Evolutionary conservation across 1,140 invertebrate species (phyloP).

Genomic region (Aphelenchoides fujianensis): DNA sequence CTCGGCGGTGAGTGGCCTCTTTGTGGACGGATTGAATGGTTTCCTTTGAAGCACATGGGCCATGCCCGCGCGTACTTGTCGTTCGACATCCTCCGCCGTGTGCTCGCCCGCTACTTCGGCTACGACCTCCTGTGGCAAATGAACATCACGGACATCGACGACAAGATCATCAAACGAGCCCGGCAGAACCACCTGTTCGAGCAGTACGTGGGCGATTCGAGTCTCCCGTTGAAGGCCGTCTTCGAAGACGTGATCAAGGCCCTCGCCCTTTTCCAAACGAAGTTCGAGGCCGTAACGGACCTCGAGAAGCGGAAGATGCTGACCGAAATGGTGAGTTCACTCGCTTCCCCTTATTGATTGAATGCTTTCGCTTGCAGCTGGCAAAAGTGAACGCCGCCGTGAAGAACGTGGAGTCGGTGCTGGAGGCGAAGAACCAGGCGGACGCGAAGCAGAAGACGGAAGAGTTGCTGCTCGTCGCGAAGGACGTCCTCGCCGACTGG

Average conservation of each 20-base stretch:
- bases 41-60: slow-evolving; percentile 99
- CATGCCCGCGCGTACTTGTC: slow-evolving; percentile 83
- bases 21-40: too few species aligned
- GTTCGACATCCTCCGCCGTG: slow-evolving; percentile 91
- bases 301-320: slow-evolving; percentile 82
- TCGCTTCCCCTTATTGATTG: not conserved
- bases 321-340: slow-evolving; percentile 70
- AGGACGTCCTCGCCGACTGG: slow-evolving; percentile 85
- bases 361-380: not conserved
- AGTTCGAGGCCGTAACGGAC: slow-evolving; percentile 73
- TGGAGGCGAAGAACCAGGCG: not conserved
- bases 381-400: slow-evolving; percentile 19
- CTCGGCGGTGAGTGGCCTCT: too few species aligned
- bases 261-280: slow-evolving; percentile 64
- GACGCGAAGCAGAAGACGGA: not conserved
- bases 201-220: slow-evolving; percentile 68
- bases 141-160: slow-evolving; percentile 98
- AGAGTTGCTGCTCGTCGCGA: slow-evolving; percentile 40
- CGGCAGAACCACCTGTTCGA: slow-evolving; percentile 86
- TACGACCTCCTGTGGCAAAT: slow-evolving; percentile 94
- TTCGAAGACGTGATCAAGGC: slow-evolving; percentile 63
- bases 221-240: not conserved
- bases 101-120: slow-evolving; percentile 87
- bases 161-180: slow-evolving; percentile 80
- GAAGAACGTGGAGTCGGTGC: slow-evolving; percentile 12